Percentiles rank a stretch among this genome's conserved stretches.
Evolutionary conservation across 2,797 vertebrate species (phyloP).

Genomic region (Sebastes melanostomus): DNA sequence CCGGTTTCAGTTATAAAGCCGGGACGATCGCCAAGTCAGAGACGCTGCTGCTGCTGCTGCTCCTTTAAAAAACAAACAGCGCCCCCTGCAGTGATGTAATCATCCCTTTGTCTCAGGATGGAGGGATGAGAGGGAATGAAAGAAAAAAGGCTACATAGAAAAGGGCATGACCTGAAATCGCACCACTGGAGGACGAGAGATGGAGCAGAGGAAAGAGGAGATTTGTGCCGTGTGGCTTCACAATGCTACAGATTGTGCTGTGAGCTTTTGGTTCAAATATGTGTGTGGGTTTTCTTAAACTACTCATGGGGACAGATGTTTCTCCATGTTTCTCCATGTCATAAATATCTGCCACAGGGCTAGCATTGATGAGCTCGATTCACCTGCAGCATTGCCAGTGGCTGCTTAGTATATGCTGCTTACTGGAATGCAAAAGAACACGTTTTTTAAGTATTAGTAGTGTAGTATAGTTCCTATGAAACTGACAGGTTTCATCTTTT

Average conservation of each 20-base stretch:
- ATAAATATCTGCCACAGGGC: constrained; percentile 17
- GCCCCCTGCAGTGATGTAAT: constrained; percentile 45
- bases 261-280: constrained; percentile 3
- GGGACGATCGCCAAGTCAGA: constrained; percentile 39
- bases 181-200: not conserved
- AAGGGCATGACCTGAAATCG: constrained; percentile 28
- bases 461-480: not conserved
- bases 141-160: constrained; percentile 32
- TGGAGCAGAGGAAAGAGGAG: not conserved
- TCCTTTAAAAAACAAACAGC: constrained; percentile 45
- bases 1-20: constrained; percentile 39
- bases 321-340: constrained; percentile 5
- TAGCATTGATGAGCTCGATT: constrained; percentile 1
- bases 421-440: not conserved
- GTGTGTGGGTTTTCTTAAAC: not conserved
- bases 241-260: not conserved
- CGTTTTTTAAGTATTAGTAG: not conserved
- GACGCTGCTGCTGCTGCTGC: constrained; percentile 14
- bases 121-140: constrained; percentile 35
- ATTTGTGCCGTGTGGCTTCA: not conserved
- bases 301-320: constrained; percentile 18
- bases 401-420: not conserved
- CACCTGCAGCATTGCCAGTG: constrained; percentile 26
- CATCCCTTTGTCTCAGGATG: constrained; percentile 57
- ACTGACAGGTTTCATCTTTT: no score